Evolutionary conservation across 2,797 vertebrate species (phyloP), one percentile per base, ranked within the genome.

Genomic region (Philypnodon macrostomus): DNA sequence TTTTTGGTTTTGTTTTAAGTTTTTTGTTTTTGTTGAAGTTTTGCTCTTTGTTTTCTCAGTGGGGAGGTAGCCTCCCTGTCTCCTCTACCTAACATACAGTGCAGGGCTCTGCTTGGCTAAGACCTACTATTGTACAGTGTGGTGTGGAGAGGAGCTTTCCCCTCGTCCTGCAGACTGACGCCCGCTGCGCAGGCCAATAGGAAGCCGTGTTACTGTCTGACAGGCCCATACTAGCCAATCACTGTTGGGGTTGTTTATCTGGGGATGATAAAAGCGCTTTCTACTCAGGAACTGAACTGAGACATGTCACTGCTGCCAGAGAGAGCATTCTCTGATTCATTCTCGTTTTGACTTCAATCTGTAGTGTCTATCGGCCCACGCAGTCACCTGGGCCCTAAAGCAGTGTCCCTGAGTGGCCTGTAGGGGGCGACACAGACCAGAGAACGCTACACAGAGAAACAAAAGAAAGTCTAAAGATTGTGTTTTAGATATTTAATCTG

Each of bases 61-160:
- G 35, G 58, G 27, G 36, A 17, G 53, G 41, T 40, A 49, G 24
- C 63, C 58, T 61, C 67, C 53, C 56, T 65, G 63, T 49, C n/a
- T 65, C 67, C 75, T 72, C 77, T 73, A 51, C 75, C 71, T 74
- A 71, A 58, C 77, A 70, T 60, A 61, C 68, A 75, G 78, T 68
- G 59, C 83, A 88, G 87, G 83, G 82, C 87, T 81, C 85, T 87
- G 90, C 89, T 84, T 79, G 86, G 89, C 82, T 84, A 82, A 64
- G 27, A 81, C 81, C 70, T 77, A 69, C 79, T 85, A 63, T 81
- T 79, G 82, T 83, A 80, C 77, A 84, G 80, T 74, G 79, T 70
- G n/a, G n/a, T 79, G 74, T 72, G 71, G 73, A 80, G 71, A 67
- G 60, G 66, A 62, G 68, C 65, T 53, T 19, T 64, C 70, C 67